phyloP scores from a whole-genome alignment of 2,797 vertebrate genomes.

The Pangasius djambal region DNA sequence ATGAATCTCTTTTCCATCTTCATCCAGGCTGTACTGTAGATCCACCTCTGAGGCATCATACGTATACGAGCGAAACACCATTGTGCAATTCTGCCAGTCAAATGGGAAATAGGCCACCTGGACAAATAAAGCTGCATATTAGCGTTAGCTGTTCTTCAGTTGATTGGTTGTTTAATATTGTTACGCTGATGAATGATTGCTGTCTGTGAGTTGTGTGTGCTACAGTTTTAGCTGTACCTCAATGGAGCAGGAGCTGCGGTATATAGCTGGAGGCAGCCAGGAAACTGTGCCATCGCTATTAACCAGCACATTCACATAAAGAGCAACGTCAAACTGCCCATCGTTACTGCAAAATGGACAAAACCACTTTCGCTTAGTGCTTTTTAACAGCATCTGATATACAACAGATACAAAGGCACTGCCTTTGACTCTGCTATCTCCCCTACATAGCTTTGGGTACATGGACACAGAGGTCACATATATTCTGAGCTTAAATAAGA shows the following conservation, averaged over 20 bases:
- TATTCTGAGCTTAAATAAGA: conserved; percentile 22
- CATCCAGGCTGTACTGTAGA: conserved; percentile 77
- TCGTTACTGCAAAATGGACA: conserved; percentile 76
- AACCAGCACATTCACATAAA: conserved; percentile 84
- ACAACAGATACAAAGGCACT: not conserved
- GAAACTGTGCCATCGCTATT: conserved; percentile 77
- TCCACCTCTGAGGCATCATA: conserved; percentile 87
- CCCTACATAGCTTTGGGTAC: not conserved
- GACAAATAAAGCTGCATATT: not conserved
- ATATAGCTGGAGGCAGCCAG: conserved; percentile 88
- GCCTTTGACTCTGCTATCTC: conserved; percentile 13
- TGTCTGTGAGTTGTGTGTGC: not conserved
- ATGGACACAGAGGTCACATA: conserved; percentile 12
- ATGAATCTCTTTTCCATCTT: conserved; percentile 74
- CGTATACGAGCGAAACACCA: conserved; percentile 90
- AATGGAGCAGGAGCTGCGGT: conserved; percentile 87
- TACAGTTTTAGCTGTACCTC: conserved; percentile 72
- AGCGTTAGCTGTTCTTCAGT: not conserved
- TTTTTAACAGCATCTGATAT: not conserved
- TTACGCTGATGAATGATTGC: not conserved
- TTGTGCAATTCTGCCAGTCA: conserved; percentile 94
- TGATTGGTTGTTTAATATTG: not conserved
- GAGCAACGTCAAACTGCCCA: conserved; percentile 84
- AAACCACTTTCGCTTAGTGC: not conserved
- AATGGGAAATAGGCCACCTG: conserved; percentile 92